phyloP scores from a whole-genome alignment of 2,113 vertebrate species.

The Bolborhynchus lineola region DNA sequence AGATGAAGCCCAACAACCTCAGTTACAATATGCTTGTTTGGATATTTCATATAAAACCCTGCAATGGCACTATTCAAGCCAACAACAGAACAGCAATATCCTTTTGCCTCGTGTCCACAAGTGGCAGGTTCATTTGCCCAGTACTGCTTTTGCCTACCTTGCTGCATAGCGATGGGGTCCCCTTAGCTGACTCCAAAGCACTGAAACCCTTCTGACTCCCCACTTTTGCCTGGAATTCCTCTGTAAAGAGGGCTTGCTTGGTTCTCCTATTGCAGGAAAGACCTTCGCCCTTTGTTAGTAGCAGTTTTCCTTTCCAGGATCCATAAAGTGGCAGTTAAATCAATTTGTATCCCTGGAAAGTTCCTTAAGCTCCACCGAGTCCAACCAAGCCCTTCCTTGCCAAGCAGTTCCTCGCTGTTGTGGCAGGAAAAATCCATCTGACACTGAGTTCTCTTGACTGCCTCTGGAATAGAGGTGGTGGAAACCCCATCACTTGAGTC shows the following conservation, averaged over 20 bases:
- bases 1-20: background rate
- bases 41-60: background rate
- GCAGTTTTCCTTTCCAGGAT: slow-evolving; percentile 15
- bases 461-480: slow-evolving; percentile 5
- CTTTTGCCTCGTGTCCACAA: background rate
- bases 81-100: background rate
- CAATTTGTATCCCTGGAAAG: slow-evolving; percentile 24
- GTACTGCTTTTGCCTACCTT: background rate
- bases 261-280: background rate
- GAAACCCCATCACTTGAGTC: background rate
- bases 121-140: background rate
- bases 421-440: background rate
- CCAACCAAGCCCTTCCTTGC: slow-evolving; percentile 13
- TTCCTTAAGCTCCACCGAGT: background rate
- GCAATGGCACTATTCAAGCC: background rate
- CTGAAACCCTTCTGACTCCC: background rate
- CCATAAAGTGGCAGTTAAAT: slow-evolving; percentile 14
- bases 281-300: background rate
- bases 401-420: background rate
- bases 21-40: background rate
- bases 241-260: background rate
- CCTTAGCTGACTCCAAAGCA: background rate
- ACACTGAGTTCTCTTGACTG: background rate
- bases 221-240: background rate
- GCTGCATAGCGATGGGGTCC: background rate